A percentile compares a stretch with the other conserved stretches of the same genome.
phyloP scores from a whole-genome alignment of 2,888 invertebrate genomes.

The Thera obeliscata region DNA sequence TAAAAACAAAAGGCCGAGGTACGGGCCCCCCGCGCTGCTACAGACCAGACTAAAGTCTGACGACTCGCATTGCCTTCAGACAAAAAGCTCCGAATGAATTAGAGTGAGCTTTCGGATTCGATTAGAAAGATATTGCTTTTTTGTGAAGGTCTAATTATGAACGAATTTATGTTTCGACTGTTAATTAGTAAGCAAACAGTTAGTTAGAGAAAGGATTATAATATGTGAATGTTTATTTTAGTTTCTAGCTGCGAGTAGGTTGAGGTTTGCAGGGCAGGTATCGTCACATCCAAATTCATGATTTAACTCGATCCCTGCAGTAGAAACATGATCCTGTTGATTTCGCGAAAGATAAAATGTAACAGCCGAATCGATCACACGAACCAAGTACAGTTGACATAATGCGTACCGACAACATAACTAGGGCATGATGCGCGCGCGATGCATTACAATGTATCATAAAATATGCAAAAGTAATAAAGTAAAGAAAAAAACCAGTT shows the following conservation, averaged over 20 bases:
- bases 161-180: slow-evolving; percentile 37
- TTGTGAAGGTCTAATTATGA: slow-evolving; percentile 41
- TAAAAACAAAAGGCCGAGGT: slow-evolving; percentile 79
- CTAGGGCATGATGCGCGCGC: slow-evolving; percentile 31
- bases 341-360: slow-evolving; percentile 1
- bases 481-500: slow-evolving; percentile 79
- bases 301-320: not conserved
- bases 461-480: slow-evolving; percentile 71
- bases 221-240: not conserved
- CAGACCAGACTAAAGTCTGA: slow-evolving; percentile 81
- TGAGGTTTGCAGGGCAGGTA: not conserved
- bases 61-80: slow-evolving; percentile 78
- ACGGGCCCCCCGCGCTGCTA: slow-evolving; percentile 76
- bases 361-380: not conserved
- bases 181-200: slow-evolving; percentile 29
- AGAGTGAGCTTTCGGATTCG: slow-evolving; percentile 61
- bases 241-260: not conserved
- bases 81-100: slow-evolving; percentile 79
- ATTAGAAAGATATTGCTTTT: slow-evolving; percentile 45
- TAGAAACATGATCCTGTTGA: not conserved
- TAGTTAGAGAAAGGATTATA: slow-evolving; percentile 13
- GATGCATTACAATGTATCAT: slow-evolving; percentile 60
- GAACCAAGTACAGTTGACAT: slow-evolving; percentile 18
- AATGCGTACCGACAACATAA: slow-evolving; percentile 32
- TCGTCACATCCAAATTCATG: not conserved